Evolutionary conservation across 2,888 invertebrate species (phyloP), one percentile per base, ranked within the genome.

Genomic region (Ornithoptera alexandrae): DNA sequence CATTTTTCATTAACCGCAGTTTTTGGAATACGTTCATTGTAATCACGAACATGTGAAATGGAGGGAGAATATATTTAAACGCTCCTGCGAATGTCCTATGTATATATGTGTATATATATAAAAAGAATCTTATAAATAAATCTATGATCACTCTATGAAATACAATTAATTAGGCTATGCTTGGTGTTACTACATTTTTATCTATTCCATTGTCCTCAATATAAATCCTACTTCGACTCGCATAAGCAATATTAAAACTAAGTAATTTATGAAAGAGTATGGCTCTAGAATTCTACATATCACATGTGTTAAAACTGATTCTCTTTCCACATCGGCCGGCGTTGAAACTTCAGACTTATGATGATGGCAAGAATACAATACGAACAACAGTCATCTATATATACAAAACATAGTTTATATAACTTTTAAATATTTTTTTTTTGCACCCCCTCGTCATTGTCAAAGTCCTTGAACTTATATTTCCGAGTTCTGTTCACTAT

Each of bases 141-240:
- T 88, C 91, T 92, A 92, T 87, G 85, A 86, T 90, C 89, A 87
- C 86, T 84, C 83, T 90, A 90, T 87, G 83, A 80, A 84, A 88
- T 88, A 88, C 81, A 82, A 83, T 84, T 84, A 87, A 83, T 87
- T 90, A 91, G 88, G 89, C 91, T 91, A 90, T 86, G 84, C 86
- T 92, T 92, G 92, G 92, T 91, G 91, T 92, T 89, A 83, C 91
- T 91, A 91, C 87, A 75, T 81, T 88, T 84, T 53, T 79, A 83
- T 84, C 82, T 84, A 86, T 85, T 82, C 78, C 79, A 81, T 82
- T 84, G 77, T 76, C 72, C 59, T 76, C 75, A 75, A 74, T 76
- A 78, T 77, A 80, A 80, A 79, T 73, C 72, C 79, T 80, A 81
- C 78, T 72, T 77, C 76, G 75, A 78, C 77, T 80, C 82, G 86